Base-by-base conservation (phyloP, 2,113 vertebrate species). In the Sterna hirundo region DNA sequence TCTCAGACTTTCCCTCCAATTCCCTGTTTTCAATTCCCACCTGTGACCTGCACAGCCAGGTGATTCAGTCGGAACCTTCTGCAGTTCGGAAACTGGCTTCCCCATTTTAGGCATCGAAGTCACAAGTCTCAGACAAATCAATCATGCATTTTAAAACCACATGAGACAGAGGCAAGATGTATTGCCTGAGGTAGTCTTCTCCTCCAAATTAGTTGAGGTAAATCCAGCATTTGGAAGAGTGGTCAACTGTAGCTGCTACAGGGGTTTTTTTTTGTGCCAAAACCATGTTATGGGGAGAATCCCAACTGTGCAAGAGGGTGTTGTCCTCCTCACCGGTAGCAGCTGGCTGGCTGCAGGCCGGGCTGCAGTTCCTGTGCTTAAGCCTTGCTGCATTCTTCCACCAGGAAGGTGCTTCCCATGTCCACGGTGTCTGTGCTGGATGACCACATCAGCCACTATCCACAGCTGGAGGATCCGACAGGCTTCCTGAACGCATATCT, bases 401-500 rank as follows among this genome's bases (percentile, higher is more conserved):
- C 72, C 97, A 99, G 99, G 96, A 98, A 98, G 88, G 97, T 99
- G 97, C 98, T 99, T 83, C 98, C 98, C 70, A 97, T 81, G 87
- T 99, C 99, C 12, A 99, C 99, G 0, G 90, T 99, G 84, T 98
- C 98, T 0, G 97, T 99, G 92, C 96, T 99, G 96, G 99, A 99
- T 2, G 98, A 99, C 40, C 99, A 99, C 98, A 99, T 99, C 94
- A 99, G 99, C 95, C 99, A 99, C 97, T 99, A 99, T 36, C 99
- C 98, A 8, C 99, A 99, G 97, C 98, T 99, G 95, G 99, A 99
- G 88, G 99, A 99, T 94, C 99, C 99, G 25, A 98, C 97, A 6
- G 99, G 99, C 71, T 99, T 99, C 96, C 96, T 99, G 47, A 99
- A 99, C 3, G 98, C 99, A 0, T 99, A 99, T 64, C 98, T 99